A percentile compares a stretch with the other conserved stretches of the same genome.
These are phyloP conservation scores for Anoplophora glabripennis DNA, from an alignment of 1,140 invertebrate species.

Conservation along the genomic window DNA sequence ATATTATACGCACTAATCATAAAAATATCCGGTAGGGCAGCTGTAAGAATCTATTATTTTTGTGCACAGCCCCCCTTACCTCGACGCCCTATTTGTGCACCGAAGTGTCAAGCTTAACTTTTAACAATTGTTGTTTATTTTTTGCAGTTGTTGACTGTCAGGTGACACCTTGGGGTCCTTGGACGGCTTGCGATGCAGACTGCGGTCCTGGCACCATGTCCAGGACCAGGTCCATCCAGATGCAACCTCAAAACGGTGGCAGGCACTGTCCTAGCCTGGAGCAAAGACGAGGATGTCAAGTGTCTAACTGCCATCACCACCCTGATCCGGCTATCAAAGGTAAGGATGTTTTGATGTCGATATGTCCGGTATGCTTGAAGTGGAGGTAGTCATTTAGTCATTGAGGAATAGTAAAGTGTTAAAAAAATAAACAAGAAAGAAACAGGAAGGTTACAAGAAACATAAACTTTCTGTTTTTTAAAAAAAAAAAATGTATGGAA, in stretches of 20 bases:
- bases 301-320: conserved; percentile 64
- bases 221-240: conserved; percentile 59
- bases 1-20: too few species aligned
- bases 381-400: not conserved
- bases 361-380: not conserved
- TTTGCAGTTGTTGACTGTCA: conserved; percentile 73
- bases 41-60: too few species aligned
- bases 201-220: conserved; percentile 76
- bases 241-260: conserved; percentile 69
- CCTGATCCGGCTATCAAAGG: conserved; percentile 68
- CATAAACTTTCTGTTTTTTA: too few species aligned
- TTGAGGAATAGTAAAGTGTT: not conserved
- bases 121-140: conserved; percentile 30
- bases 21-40: too few species aligned
- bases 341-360: conserved; percentile 41
- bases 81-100: too few species aligned
- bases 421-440: not conserved
- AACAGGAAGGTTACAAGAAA: too few species aligned
- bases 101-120: too few species aligned
- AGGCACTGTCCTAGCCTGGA: conserved; percentile 69
- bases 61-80: too few species aligned
- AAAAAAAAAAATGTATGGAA: not conserved
- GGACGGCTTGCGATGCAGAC: conserved; percentile 71
- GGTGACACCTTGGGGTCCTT: conserved; percentile 71
- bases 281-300: conserved; percentile 71